Conservation (phyloP, 1,140 invertebrate species). For the honey bee (Apis mellifera) region Amel_HAv3.1 CM009938.2:5854501-5855000, state of each 20-base stretch:
- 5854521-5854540: not conserved
- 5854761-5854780: not conserved
- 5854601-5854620: not conserved
- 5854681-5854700: not conserved
- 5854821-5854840: no score
- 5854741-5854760: not conserved
- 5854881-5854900: not conserved
- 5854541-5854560: not conserved
- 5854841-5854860: not conserved
- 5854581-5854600: not conserved
- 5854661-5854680: no score
- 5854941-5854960: not conserved
- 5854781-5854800: slow-evolving; percentile 8
- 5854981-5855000: not conserved
- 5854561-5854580: slow-evolving; percentile 4
- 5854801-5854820: slow-evolving; percentile 3
- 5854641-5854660: not conserved
- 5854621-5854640: not conserved
- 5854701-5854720: not conserved
- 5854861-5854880: slow-evolving; percentile 29
- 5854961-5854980: not conserved
- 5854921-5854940: not conserved
- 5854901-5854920: slow-evolving; percentile 2
- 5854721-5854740: not conserved
- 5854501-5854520: no score